phyloP scores from a whole-genome alignment of 1,140 invertebrate species.

The Carposina sasakii region DNA sequence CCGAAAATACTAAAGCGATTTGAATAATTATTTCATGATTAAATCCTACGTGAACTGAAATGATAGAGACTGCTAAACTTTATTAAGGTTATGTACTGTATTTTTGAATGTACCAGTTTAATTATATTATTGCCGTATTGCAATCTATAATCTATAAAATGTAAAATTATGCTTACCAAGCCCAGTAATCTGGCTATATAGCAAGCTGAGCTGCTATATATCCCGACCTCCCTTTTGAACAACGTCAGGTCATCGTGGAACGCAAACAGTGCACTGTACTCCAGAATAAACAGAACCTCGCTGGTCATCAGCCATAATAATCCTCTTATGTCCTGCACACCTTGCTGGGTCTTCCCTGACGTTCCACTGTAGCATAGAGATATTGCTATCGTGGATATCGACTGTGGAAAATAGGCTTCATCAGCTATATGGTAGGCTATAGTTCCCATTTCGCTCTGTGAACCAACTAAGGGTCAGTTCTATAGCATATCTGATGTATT shows the following conservation, averaged over 20 bases:
- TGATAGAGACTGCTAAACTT: too few relatives aligned
- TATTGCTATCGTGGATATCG: conserved; percentile 45
- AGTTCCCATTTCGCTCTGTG: too few relatives aligned
- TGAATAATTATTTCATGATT: too few relatives aligned
- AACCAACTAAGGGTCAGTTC: too few relatives aligned
- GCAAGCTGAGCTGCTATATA: conserved; percentile 51
- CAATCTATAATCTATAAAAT: too few relatives aligned
- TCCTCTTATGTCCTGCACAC: conserved; percentile 49
- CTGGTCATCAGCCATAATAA: conserved; percentile 59
- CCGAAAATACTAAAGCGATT: too few relatives aligned
- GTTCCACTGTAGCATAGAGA: conserved; percentile 44
- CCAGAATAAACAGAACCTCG: conserved; percentile 47
- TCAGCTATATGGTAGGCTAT: too few relatives aligned
- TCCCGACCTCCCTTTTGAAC: conserved; percentile 51
- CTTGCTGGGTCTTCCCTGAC: conserved; percentile 48
- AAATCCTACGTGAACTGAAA: too few relatives aligned
- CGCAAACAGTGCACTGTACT: conserved; percentile 46
- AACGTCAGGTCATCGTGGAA: conserved; percentile 49
- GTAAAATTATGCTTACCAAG: conserved; percentile 38
- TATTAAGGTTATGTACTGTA: too few relatives aligned
- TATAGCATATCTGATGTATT: too few relatives aligned
- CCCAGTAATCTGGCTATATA: conserved; percentile 43
- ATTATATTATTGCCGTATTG: too few relatives aligned
- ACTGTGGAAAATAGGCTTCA: conserved; percentile 32
- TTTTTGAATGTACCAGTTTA: too few relatives aligned